A percentile compares a stretch with the other conserved stretches of the same genome.
phyloP scores from a whole-genome alignment of 1,140 invertebrate genomes.

The Anastatus disparis region DNA sequence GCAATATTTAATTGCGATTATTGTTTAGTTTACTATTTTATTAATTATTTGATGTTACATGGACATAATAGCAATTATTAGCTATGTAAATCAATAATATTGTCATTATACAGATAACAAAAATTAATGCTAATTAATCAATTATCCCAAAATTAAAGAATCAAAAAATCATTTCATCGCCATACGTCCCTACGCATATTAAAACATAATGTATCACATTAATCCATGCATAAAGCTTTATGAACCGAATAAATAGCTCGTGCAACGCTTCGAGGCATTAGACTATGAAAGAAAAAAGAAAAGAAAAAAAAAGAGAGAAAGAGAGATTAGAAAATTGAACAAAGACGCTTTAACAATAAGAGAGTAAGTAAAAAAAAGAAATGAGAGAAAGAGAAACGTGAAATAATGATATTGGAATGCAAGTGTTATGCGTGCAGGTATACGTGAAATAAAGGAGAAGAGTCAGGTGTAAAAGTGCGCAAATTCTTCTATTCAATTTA shows the following conservation, averaged over 20 bases:
- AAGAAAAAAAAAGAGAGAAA: background rate
- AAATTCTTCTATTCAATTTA: conserved; percentile 35
- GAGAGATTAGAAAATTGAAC: background rate
- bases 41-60: no score
- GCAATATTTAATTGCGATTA: no score
- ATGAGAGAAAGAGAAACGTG: background rate
- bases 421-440: conserved; percentile 15
- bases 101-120: no score
- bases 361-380: background rate
- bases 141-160: no score
- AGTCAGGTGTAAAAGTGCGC: conserved; percentile 35
- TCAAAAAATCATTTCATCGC: no score
- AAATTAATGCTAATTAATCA: no score
- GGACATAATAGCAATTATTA: no score
- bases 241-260: no score
- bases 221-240: conserved; percentile 27
- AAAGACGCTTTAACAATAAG: conserved; percentile 24
- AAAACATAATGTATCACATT: no score
- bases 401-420: conserved; percentile 29
- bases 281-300: conserved; percentile 22
- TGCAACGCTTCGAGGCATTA: conserved; percentile 8
- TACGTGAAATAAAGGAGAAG: conserved; percentile 12
- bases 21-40: no score
- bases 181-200: no score
- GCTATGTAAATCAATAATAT: no score